A percentile compares a stretch with the other conserved stretches of the same genome.
phyloP scores from a whole-genome alignment of 2,888 invertebrate species.

The Mesodorylaimus sp. region DNA sequence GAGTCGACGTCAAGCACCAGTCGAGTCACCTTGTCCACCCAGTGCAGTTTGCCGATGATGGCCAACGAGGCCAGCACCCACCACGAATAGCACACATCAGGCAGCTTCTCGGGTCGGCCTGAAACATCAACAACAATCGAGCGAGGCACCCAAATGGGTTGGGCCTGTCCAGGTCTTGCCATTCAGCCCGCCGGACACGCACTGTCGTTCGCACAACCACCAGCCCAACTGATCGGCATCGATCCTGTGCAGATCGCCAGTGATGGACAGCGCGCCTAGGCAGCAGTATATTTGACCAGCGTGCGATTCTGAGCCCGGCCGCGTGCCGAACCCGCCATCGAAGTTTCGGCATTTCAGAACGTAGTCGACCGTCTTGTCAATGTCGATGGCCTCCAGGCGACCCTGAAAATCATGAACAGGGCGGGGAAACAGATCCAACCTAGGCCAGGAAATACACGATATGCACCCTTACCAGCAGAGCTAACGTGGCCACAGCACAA shows the following conservation, averaged over 20 bases:
- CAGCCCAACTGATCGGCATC: conserved; percentile 43
- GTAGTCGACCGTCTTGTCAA: conserved; percentile 66
- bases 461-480: conserved; percentile 47
- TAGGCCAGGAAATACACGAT: too few species aligned
- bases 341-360: conserved; percentile 86
- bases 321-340: conserved; percentile 94
- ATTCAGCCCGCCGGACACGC: conserved; percentile 88
- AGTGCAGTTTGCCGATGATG: conserved; percentile 77
- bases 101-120: conserved; percentile 86
- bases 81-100: conserved; percentile 99
- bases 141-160: too few species aligned
- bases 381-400: conserved; percentile 51
- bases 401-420: conserved; percentile 36
- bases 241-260: conserved; percentile 41
- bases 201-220: conserved; percentile 93
- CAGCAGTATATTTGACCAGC: conserved; percentile 84
- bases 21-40: conserved; percentile 62
- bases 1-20: too few species aligned
- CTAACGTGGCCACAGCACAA: conserved; percentile 69
- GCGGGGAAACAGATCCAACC: conserved; percentile 1
- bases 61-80: conserved; percentile 94
- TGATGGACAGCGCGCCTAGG: conserved; percentile 70
- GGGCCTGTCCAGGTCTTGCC: conserved; percentile 38
- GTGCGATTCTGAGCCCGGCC: conserved; percentile 89
- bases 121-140: too few species aligned